Base-by-base conservation (phyloP, 1,140 invertebrate species). In the Megalonaias nervosa region DNA sequence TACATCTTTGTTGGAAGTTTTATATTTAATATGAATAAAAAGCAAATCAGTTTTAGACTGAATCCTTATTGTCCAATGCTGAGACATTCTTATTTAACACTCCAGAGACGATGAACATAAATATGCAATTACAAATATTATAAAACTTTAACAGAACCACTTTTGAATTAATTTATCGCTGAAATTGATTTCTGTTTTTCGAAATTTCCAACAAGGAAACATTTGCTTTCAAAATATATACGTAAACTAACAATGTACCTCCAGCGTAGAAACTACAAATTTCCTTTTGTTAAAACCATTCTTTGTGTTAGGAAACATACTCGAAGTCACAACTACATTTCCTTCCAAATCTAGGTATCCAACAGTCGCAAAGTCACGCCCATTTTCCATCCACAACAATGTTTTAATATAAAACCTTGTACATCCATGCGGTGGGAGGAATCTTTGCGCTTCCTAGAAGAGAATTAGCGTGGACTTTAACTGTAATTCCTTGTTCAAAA, bases 241-340 rank as follows among this genome's bases (percentile, higher is more conserved):
- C 17, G 21, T 67, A 38, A 66, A n/a, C 31, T 23, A 57, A 62
- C 48, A 70, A 67, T 67, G 76, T 69, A 82, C 81, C 61, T 58
- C 62, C 4, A 77, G 57, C 12, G 81, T 82, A 14, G 81, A 68
- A 14, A 82, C 77, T n/a, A 70, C 23, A 59, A 82, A 80, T 21
- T 31, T 16, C 31, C 77, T 23, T 31, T 68, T 64, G 55, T 82
- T 82, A 71, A 79, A 82, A 15, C 74, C 81, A 64, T 74, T 80
- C 17, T 80, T 67, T 21, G 65, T 74, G 65, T 82, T 82, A 17
- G 81, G 81, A 56, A 82, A 82, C 1, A 82, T 21, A 21, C 71
- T 57, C 19, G 69, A 55, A 23, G 21, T 60, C 14, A 81, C 59
- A 3, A 58, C 58, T 13, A 78, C 1, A 2, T 70, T 65, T 48